Conservation (phyloP, 23 tunicate species). For the Trididemnum nubilum region DNA sequence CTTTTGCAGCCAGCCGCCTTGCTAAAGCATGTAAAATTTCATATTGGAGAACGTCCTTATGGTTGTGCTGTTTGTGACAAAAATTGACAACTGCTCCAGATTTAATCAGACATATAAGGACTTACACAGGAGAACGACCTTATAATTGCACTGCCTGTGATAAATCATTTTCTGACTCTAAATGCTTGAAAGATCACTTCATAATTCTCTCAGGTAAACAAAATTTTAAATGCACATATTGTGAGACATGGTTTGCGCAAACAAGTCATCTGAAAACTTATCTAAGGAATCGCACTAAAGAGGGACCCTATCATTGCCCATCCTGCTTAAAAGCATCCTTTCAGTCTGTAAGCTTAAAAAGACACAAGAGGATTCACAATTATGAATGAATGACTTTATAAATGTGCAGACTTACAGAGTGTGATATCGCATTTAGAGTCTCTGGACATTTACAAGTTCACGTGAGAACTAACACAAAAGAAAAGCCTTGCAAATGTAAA, state of each 20-base stretch:
- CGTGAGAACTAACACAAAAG: neutral
- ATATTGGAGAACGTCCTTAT: slow-evolving; percentile 45
- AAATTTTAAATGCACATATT: slow-evolving; percentile 50
- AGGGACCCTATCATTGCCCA: neutral
- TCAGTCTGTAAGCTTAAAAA: neutral
- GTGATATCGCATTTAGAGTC: neutral
- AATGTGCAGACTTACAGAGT: no score
- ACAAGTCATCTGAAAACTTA: neutral
- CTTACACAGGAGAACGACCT: slow-evolving; percentile 71
- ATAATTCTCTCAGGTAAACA: slow-evolving; percentile 53
- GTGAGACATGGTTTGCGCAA: slow-evolving; percentile 46
- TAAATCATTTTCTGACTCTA: slow-evolving; percentile 47
- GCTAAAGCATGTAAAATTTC: slow-evolving; percentile 49
- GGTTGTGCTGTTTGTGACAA: slow-evolving; percentile 27
- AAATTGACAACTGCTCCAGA: slow-evolving; percentile 48
- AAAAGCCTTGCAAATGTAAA: neutral
- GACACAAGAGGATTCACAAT: neutral
- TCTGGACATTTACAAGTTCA: neutral
- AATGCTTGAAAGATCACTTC: slow-evolving; percentile 35
- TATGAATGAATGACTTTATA: neutral
- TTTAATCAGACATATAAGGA: slow-evolving; percentile 47
- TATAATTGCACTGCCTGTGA: slow-evolving; percentile 48
- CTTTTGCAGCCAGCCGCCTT: slow-evolving; percentile 51
- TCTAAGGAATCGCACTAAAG: neutral
- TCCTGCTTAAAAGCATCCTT: neutral